These are phyloP conservation scores for Pollicipes pollicipes DNA, from an alignment of 1,140 invertebrate species.

Conservation along the genomic window DNA sequence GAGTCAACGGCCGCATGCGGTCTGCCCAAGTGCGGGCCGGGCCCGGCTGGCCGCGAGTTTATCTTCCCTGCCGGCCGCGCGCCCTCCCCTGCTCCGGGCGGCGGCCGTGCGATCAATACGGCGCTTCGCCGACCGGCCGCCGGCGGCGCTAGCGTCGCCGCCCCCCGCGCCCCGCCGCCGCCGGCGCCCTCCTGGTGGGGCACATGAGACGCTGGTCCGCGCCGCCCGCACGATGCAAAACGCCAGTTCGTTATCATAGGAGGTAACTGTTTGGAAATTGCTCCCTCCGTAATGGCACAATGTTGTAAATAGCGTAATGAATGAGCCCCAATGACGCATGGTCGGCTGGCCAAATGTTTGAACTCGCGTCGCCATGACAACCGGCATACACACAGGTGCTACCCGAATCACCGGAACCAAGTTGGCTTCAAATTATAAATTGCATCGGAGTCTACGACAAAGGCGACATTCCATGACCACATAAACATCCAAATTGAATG, in stretches of 20 bases:
- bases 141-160: too few species aligned
- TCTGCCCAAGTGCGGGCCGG: too few species aligned
- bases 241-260: neutral
- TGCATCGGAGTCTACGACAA: neutral
- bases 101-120: neutral
- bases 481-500: neutral
- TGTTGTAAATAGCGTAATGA: slow-evolving; percentile 2
- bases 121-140: too few species aligned
- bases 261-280: neutral
- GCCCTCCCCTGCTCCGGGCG: neutral
- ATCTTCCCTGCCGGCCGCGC: neutral
- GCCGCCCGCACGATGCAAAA: neutral
- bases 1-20: too few species aligned
- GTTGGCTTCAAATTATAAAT: neutral
- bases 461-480: neutral
- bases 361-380: neutral
- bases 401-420: neutral
- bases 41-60: neutral
- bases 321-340: neutral
- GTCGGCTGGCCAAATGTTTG: neutral
- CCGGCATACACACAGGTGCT: neutral
- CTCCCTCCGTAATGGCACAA: neutral
- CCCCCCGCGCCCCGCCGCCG: too few species aligned
- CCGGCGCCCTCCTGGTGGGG: too few species aligned
- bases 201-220: too few species aligned